Evolutionary conservation across 2,888 invertebrate species (phyloP), one percentile per base, ranked within the genome.

Genomic region (Agrotis ipsilon): DNA sequence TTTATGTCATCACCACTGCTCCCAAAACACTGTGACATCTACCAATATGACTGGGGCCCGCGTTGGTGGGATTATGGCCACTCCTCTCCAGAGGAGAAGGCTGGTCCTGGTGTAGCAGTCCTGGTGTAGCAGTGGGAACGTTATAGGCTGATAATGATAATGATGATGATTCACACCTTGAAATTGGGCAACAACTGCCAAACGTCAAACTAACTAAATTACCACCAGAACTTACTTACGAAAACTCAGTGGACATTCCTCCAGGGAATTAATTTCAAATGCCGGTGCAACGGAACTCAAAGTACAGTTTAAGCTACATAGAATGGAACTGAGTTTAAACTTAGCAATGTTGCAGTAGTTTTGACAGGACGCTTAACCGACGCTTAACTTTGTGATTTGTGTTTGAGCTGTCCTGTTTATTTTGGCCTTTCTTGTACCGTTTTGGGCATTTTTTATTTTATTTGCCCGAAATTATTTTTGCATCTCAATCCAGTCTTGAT

Each of bases 191-290:
- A 11, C 21, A 24, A 58, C 21, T 49, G 9, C 9, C 39, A 39
- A 39, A 39, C 9, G 13, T 7, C 57, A 51, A n/a, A 54, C 19
- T 46, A 43, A 21, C 51, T 49, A 7, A 62, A 54, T 7, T n/a
- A 18, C 16, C 48, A 18, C 39, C 58, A 59, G 32, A 72, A 72
- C 48, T 72, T 54, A 0, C 13, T 18, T 19, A 48, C 61, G 11
- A 45, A 48, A 80, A 80, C 69, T 80, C 52, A 58, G 19, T 51
- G 72, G 67, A 54, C 67, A 64, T 68, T 39, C 57, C 81, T 52
- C 63, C 6, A 24, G 27, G 60, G 80, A 64, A 81, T 76, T 81
- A 80, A 78, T 78, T 77, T 76, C 58, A 72, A 77, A 80, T 75
- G 51, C 76, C 21, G 24, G 46, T 61, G 67, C 45, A 64, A n/a